Percentiles rank a stretch among this genome's conserved stretches.
Evolutionary conservation across 2,888 invertebrate genomes (phyloP).

Genomic region (Dilophus febrilis): DNA sequence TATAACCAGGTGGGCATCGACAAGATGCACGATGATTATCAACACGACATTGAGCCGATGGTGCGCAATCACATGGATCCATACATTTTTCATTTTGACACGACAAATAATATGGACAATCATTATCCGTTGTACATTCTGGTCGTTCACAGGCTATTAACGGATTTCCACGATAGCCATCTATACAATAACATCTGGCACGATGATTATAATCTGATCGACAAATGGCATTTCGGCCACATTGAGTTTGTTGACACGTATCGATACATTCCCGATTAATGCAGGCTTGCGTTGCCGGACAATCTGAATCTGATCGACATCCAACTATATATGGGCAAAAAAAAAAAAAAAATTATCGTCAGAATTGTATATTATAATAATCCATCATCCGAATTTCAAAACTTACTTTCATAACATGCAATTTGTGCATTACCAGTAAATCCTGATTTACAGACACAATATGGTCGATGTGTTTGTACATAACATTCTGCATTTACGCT

Average conservation of each 20-base stretch:
- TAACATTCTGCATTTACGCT: constrained; percentile 64
- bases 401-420: constrained; percentile 55
- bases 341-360: neutral
- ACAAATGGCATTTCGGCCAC: constrained; percentile 65
- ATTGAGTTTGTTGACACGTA: constrained; percentile 62
- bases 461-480: constrained; percentile 60
- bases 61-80: constrained; percentile 74
- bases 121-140: constrained; percentile 57
- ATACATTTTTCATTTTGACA: constrained; percentile 63
- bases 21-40: constrained; percentile 60
- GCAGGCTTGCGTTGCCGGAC: constrained; percentile 65
- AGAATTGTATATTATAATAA: too few species aligned
- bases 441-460: constrained; percentile 66
- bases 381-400: constrained; percentile 32
- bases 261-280: constrained; percentile 65
- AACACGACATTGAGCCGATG: constrained; percentile 57
- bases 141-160: constrained; percentile 57
- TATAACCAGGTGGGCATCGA: constrained; percentile 65
- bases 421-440: constrained; percentile 70
- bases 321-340: constrained; percentile 49
- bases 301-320: constrained; percentile 71
- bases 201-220: constrained; percentile 57
- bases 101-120: constrained; percentile 62
- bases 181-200: constrained; percentile 60
- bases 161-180: constrained; percentile 62